phyloP scores from a whole-genome alignment of 2,797 vertebrate genomes.

The Danio aesculapii region DNA sequence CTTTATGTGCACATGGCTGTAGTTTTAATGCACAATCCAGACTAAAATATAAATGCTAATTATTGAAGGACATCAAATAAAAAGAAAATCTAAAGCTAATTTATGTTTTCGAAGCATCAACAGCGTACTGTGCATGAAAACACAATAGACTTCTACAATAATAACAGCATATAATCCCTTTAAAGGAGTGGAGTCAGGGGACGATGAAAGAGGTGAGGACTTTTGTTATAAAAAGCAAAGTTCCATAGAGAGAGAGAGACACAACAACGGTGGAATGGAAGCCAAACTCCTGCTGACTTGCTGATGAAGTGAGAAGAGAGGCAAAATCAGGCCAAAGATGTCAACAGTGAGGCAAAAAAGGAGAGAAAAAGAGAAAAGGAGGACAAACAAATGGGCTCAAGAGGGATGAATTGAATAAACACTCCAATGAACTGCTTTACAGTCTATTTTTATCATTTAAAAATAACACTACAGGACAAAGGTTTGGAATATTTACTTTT shows the following conservation, averaged over 20 bases:
- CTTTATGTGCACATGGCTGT: not conserved
- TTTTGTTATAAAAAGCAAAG: not conserved
- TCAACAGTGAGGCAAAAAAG: not conserved
- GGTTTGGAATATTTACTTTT: too few relatives aligned
- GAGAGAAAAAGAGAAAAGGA: not conserved
- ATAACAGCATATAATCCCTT: not conserved
- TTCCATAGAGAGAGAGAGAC: not conserved
- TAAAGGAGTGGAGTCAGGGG: too few relatives aligned
- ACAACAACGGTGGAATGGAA: not conserved
- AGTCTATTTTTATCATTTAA: too few relatives aligned
- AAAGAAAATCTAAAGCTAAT: not conserved
- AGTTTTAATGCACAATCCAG: not conserved
- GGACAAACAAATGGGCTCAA: not conserved
- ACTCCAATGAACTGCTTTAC: too few relatives aligned
- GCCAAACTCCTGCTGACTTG: not conserved
- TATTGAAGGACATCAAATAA: not conserved
- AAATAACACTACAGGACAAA: too few relatives aligned
- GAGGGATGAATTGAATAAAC: too few relatives aligned
- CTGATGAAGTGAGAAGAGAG: conserved; percentile 5
- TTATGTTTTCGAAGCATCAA: not conserved
- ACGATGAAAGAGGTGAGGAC: not conserved
- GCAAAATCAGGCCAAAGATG: not conserved
- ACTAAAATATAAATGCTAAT: not conserved
- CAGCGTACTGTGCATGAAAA: not conserved
- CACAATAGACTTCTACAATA: not conserved